A percentile compares a stretch with the other conserved stretches of the same genome.
Conservation (phyloP, 2,797 vertebrate genomes). For the Carduelis carduelis region DNA sequence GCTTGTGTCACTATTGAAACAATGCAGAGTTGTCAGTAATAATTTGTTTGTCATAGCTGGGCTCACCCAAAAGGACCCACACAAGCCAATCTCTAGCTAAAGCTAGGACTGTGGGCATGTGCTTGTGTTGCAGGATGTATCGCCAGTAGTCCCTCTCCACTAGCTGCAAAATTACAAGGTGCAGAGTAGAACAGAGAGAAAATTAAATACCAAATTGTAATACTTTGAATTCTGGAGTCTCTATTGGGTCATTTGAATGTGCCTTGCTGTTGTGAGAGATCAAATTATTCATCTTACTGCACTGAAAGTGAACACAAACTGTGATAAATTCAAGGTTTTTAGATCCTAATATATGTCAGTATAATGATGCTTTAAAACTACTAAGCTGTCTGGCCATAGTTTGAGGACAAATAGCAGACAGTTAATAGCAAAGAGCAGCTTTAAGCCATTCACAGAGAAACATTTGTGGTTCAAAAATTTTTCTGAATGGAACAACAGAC, state of each 20-base stretch:
- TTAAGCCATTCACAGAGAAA: neutral
- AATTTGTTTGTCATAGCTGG: neutral
- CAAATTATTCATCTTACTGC: neutral
- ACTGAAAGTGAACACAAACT: neutral
- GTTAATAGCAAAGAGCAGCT: neutral
- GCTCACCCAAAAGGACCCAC: neutral
- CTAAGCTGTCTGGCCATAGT: neutral
- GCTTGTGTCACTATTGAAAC: neutral
- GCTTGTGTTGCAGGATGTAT: neutral
- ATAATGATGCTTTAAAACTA: neutral
- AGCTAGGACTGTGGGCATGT: neutral
- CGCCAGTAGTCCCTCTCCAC: neutral
- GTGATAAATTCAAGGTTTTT: neutral
- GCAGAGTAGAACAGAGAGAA: neutral
- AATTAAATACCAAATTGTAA: neutral
- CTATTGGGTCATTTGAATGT: neutral
- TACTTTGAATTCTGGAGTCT: neutral
- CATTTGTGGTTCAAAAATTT: neutral
- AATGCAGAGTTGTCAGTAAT: neutral
- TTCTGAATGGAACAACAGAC: neutral
- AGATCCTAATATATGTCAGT: neutral
- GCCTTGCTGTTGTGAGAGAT: neutral
- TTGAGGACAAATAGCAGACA: neutral
- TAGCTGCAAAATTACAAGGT: neutral
- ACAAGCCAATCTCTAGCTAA: neutral